Evolutionary conservation across 2,888 invertebrate species (phyloP).

Genomic region (Eremobia ochroleuca): DNA sequence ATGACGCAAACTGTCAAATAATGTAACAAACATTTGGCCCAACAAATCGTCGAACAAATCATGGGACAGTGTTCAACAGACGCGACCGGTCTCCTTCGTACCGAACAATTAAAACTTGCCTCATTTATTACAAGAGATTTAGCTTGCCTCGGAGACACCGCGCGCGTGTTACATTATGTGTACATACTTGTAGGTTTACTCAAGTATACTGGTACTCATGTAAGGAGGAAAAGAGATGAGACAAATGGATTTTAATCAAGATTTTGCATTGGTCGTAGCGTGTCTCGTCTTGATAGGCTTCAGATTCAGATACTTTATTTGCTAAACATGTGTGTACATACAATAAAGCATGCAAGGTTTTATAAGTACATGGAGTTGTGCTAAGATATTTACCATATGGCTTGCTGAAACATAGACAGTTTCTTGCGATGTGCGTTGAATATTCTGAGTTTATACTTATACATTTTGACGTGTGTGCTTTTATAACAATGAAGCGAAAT

Average conservation of each 20-base stretch:
- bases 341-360: too few species aligned
- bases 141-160: constrained; percentile 63
- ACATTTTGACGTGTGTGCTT: not conserved
- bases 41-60: constrained; percentile 65
- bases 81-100: constrained; percentile 60
- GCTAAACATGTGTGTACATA: too few species aligned
- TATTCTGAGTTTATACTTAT: not conserved
- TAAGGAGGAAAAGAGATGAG: not conserved
- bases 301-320: too few species aligned
- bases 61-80: constrained; percentile 59
- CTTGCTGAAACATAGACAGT: not conserved
- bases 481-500: not conserved
- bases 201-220: not conserved
- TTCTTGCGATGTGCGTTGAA: not conserved
- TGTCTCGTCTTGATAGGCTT: too few species aligned
- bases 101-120: constrained; percentile 70
- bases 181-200: constrained; percentile 9
- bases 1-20: constrained; percentile 54
- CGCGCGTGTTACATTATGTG: constrained; percentile 51
- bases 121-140: constrained; percentile 69
- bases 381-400: too few species aligned
- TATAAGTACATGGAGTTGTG: too few species aligned
- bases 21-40: constrained; percentile 51
- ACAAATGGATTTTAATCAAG: not conserved
- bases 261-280: not conserved